Base-by-base conservation (phyloP, 1,140 invertebrate genomes). In the Panagrolaimus sp. region DNA sequence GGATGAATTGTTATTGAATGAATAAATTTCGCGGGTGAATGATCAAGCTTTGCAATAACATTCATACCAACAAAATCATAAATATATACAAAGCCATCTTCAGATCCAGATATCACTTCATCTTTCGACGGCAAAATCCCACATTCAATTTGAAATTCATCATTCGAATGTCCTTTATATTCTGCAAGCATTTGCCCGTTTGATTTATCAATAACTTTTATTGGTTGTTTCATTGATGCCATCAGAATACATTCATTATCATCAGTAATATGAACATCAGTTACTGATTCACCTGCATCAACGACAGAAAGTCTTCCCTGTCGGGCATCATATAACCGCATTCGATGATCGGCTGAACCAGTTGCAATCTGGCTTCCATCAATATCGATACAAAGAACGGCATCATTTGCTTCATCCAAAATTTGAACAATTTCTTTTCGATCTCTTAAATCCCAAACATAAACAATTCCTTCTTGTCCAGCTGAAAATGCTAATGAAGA, bases 181-280 rank as follows among this genome's bases (percentile, higher is more conserved):
- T 43, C 28, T n/a, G 63, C 17, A 10, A 64, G 14, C 17, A 17
- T 32, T 64, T 64, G 17, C 2, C 63, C 63, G 28, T 64, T 64
- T 12, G 28, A 43, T 28, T 64, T 64, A 43, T 64, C 63, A 64
- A 64, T 43, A 7, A 64, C 17, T 17, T 64, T 64, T 9, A 64
- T 15, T 17, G 28, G 63, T 15, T 43, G 28, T 43, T 43, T 43
- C 9, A 64, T 32, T 10, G 28, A 24, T 12, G 28, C 63, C 17
- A 38, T 28, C 63, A 64, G n/a, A 5, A 64, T 43, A 38, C 63
- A 64, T 64, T 64, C 17, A 14, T 64, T 64, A 32, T 64, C 63
- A 3, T 64, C 63, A 12, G 63, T 64, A n/a, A 64, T n/a, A 43
- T 64, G 63, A 17, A 64, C 63, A 38, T 64, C 38, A 32, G 63